Evolutionary conservation across 2,888 invertebrate species (phyloP), one percentile per base, ranked within the genome.

Genomic region (Vesta saturnalis): DNA sequence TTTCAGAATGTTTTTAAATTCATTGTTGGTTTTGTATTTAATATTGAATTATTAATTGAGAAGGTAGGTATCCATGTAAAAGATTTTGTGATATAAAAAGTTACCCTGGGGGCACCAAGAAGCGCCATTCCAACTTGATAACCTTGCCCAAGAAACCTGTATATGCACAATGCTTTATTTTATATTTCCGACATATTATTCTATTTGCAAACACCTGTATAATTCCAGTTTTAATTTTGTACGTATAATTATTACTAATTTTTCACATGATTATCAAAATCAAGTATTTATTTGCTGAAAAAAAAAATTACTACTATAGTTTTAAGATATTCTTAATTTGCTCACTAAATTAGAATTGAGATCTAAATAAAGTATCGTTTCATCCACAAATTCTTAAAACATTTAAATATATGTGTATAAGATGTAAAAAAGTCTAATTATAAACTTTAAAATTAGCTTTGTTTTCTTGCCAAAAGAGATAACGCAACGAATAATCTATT

Each of bases 401-500:
- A n/a, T n/a, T n/a, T n/a, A n/a, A n/a, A n/a, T n/a, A n/a, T n/a
- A 39, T n/a, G 39, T n/a, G n/a, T 39, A 8, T 39, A 39, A n/a
- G n/a, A 39, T 39, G 8, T 39, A 39, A 39, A 39, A 39, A 39
- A 39, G 16, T 35, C 16, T 30, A 35, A 35, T 52, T 52, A 52
- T 52, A 19, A 52, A 6, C 8, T 52, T 52, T 52, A 52, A 52
- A 52, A 52, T 63, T 63, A 67, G 59, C 52, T 39, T 59, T 55
- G 67, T 63, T 56, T 62, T 52, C 52, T 55, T 67, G 67, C 66
- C 66, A 67, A 61, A 47, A 43, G 10, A 56, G 55, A 56, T 54
- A 52, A 61, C 47, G 35, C 56, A 63, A 23, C 56, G n/a, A 23
- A 30, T 18, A 57, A 57, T 14, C 23, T 15, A 30, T 35, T 23